Base-by-base conservation (phyloP, 2,888 invertebrate genomes). In the Drosophila atroscutellata region DNA sequence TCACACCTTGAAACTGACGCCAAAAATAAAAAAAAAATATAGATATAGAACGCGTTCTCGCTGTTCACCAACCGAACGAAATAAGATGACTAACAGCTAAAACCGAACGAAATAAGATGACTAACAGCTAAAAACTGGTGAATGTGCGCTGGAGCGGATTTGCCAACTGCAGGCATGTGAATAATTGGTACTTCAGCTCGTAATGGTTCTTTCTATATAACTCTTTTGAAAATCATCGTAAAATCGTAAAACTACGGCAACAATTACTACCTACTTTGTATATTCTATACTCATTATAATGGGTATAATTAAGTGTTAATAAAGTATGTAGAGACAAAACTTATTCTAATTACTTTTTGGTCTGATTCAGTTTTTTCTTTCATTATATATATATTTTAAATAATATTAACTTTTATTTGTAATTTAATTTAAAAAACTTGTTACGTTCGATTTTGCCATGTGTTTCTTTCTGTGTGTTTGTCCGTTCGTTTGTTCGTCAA, bases 51-150 rank as follows among this genome's bases (percentile, higher is more conserved):
- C n/a, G n/a, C 37, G 56, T 39, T 51, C 62, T 24, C 50, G 60
- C 59, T 87, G 80, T 82, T 78, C 82, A 86, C 81, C 81, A 75
- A 74, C 73, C 86, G 83, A 90, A 82, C 90, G 89, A 83, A 86
- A 79, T 77, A 65, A 90, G 88, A 82, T 90, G 89, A 89, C 90
- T 90, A 86, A 86, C 85, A 81, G 88, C 72, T n/a, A n/a, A n/a
- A n/a, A n/a, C n/a, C n/a, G n/a, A n/a, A n/a, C n/a, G n/a, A n/a
- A n/a, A n/a, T n/a, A n/a, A n/a, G n/a, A n/a, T n/a, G n/a, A n/a
- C n/a, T n/a, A n/a, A n/a, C n/a, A n/a, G n/a, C n/a, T n/a, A n/a
- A n/a, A n/a, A n/a, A n/a, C n/a, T n/a, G n/a, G n/a, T n/a, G n/a
- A n/a, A n/a, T n/a, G n/a, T n/a, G n/a, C n/a, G n/a, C n/a, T n/a